These are phyloP conservation scores for Mycteria americana DNA, from an alignment of 2,797 vertebrate genomes.

Conservation along the genomic window DNA sequence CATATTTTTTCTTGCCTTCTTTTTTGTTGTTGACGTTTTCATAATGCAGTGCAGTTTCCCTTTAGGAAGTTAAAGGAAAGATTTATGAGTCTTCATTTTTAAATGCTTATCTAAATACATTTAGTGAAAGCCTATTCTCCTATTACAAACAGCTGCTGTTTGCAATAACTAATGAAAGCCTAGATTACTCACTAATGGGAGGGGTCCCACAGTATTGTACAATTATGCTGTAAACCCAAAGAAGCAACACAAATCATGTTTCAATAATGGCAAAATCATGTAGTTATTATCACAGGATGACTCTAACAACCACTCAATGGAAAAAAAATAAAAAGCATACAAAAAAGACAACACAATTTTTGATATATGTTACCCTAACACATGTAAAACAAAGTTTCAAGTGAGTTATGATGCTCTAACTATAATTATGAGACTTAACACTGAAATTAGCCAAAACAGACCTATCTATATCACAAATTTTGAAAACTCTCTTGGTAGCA, in stretches of 20 bases:
- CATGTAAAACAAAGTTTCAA: neutral
- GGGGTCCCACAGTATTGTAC: neutral
- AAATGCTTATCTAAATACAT: constrained; percentile 57
- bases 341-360: neutral
- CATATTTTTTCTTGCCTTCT: constrained; percentile 65
- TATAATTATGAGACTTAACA: neutral
- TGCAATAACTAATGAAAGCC: constrained; percentile 44
- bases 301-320: neutral
- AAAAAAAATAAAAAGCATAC: neutral
- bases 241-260: neutral
- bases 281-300: neutral
- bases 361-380: neutral
- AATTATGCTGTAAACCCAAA: neutral
- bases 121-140: constrained; percentile 17
- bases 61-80: constrained; percentile 71
- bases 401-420: neutral
- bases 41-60: constrained; percentile 69
- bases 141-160: constrained; percentile 29
- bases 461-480: neutral
- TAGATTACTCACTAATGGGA: neutral
- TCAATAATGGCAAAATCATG: neutral
- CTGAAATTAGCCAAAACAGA: neutral
- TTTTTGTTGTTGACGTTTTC: constrained; percentile 80
- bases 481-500: neutral
- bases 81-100: constrained; percentile 62